These are phyloP conservation scores for Diadumene lineata DNA, from an alignment of 92 coral and sea anemone species.

Conservation along the genomic window DNA sequence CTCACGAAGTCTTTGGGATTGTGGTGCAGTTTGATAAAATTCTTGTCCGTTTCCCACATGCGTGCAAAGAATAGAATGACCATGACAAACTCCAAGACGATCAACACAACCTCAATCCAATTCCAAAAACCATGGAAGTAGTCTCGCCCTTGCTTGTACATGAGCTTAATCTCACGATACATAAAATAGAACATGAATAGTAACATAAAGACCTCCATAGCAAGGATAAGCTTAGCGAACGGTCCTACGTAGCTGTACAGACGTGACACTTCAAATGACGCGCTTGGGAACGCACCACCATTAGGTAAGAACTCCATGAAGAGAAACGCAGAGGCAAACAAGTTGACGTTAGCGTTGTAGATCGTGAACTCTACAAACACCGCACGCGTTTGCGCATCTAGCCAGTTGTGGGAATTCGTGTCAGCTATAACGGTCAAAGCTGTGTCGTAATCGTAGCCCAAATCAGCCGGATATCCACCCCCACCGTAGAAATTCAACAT, in stretches of 20 bases:
- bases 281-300: slow-evolving; percentile 78
- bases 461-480: slow-evolving; percentile 86
- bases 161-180: slow-evolving; percentile 75
- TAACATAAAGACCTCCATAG: slow-evolving; percentile 61
- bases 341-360: slow-evolving; percentile 80
- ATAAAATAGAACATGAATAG: slow-evolving; percentile 81
- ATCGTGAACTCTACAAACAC: slow-evolving; percentile 85
- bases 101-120: slow-evolving; percentile 81
- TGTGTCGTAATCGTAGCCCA: slow-evolving; percentile 85
- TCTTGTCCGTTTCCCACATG: slow-evolving; percentile 81
- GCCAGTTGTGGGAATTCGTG: slow-evolving; percentile 84
- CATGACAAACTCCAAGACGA: slow-evolving; percentile 68
- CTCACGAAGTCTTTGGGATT: slow-evolving; percentile 91
- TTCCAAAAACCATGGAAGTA: slow-evolving; percentile 93
- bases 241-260: slow-evolving; percentile 79
- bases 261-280: slow-evolving; percentile 62
- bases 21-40: slow-evolving; percentile 65
- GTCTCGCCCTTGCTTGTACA: slow-evolving; percentile 62
- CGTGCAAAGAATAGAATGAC: slow-evolving; percentile 65
- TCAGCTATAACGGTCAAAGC: slow-evolving; percentile 88
- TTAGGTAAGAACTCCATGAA: slow-evolving; percentile 88
- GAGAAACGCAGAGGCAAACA: slow-evolving; percentile 82
- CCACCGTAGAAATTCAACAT: slow-evolving; percentile 70
- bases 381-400: slow-evolving; percentile 65
- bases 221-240: slow-evolving; percentile 52